Evolutionary conservation across 2,888 invertebrate genomes (phyloP).

Genomic region (Timema podura): DNA sequence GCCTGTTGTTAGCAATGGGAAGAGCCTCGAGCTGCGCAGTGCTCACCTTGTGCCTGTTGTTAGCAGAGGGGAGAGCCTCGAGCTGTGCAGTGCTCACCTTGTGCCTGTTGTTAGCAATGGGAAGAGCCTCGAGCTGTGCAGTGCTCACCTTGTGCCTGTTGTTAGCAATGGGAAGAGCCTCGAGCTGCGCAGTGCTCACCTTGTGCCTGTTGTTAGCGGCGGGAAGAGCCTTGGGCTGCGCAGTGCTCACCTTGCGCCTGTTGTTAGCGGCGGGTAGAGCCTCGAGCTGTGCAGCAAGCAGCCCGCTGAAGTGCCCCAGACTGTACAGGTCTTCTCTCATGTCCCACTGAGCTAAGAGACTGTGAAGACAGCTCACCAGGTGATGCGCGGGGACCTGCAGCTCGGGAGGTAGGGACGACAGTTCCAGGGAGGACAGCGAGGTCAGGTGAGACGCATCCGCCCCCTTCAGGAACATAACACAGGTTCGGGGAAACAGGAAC

Average conservation of each 20-base stretch:
- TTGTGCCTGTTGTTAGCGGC: too few species aligned
- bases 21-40: too few species aligned
- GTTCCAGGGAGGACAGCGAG: constrained; percentile 42
- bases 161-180: too few species aligned
- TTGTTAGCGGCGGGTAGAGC: constrained; percentile 51
- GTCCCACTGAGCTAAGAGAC: constrained; percentile 55
- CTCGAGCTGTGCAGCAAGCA: constrained; percentile 57
- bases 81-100: too few species aligned
- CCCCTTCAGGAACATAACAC: background rate
- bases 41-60: too few species aligned
- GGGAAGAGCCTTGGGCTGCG: too few species aligned
- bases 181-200: too few species aligned
- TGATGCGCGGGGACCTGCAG: constrained; percentile 48
- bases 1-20: too few species aligned
- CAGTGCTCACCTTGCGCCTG: constrained; percentile 51
- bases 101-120: too few species aligned
- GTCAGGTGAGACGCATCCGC: background rate
- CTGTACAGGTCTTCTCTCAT: constrained; percentile 62
- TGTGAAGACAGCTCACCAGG: constrained; percentile 51
- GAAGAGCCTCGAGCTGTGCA: too few species aligned
- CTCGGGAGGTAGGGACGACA: constrained; percentile 44
- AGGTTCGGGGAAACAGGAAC: background rate
- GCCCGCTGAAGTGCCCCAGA: constrained; percentile 58
- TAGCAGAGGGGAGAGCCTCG: too few species aligned
- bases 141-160: too few species aligned